phyloP scores from a whole-genome alignment of 1,140 invertebrate species.

The Coboldia fuscipes region DNA sequence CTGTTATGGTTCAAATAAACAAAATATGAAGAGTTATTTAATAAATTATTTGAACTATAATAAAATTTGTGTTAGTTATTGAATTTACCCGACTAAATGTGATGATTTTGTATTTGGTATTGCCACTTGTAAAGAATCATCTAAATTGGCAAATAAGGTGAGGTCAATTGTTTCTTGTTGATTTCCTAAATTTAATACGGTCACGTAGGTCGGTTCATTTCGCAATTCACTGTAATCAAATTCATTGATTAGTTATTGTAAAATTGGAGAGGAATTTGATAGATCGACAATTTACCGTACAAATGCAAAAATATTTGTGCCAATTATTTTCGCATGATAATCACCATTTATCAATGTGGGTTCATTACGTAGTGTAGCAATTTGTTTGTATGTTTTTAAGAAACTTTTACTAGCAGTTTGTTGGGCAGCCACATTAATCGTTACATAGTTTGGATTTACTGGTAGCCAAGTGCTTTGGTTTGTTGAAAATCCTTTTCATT shows the following conservation, averaged over 20 bases:
- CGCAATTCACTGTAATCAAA: slow-evolving; percentile 11
- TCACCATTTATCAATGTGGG: slow-evolving; percentile 13
- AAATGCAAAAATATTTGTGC: slow-evolving; percentile 13
- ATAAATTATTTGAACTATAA: too few species aligned
- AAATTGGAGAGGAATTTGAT: neutral
- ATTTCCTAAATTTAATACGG: slow-evolving; percentile 27
- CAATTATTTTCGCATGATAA: slow-evolving; percentile 8
- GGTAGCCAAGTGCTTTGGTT: slow-evolving; percentile 28
- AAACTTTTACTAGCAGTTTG: slow-evolving; percentile 10
- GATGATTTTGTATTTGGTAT: too few species aligned
- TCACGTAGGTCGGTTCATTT: slow-evolving; percentile 21
- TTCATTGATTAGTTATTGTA: neutral
- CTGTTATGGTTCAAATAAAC: too few species aligned
- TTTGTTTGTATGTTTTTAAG: slow-evolving; percentile 21
- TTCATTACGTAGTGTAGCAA: slow-evolving; percentile 13
- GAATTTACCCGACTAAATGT: too few species aligned
- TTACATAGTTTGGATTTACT: slow-evolving; percentile 16
- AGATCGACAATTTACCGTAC: slow-evolving; percentile 11
- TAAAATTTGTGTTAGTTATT: too few species aligned
- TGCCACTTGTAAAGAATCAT: slow-evolving; percentile 23
- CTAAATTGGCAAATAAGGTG: slow-evolving; percentile 11
- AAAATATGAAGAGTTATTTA: too few species aligned
- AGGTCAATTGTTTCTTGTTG: slow-evolving; percentile 18
- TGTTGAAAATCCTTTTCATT: too few species aligned
- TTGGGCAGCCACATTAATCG: slow-evolving; percentile 17